Evolutionary conservation across 1,140 invertebrate genomes (phyloP), one percentile per base, ranked within the genome.

Genomic region (Lamellibrachia luymesi): DNA sequence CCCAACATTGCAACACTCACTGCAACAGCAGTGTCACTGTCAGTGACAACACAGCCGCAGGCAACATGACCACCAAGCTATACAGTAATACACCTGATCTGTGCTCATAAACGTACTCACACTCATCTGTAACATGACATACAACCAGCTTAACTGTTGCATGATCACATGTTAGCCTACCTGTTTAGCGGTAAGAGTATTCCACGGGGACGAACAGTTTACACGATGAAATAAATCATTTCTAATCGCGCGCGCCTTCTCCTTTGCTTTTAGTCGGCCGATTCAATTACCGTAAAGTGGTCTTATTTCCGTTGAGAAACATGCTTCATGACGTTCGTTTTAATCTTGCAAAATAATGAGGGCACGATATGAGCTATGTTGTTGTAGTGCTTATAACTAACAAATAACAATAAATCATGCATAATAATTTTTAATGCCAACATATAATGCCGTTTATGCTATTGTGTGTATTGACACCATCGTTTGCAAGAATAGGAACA

Each of bases 261-360:
- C n/a, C n/a, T 80, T 22, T 22, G 7, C 64, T 22, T 80, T 80
- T 80, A 2, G 64, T 4, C 64, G 64, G 64, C 64, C 64, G 64
- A 80, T 80, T 80, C 64, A 80, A 80, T 80, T 80, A 80, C 64
- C 64, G 64, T 80, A 80, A 80, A 80, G 64, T 80, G 64, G 64
- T 80, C 64, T 80, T 22, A 80, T 80, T 80, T 80, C 64, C 64
- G 64, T 80, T 80, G 13, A 10, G 64, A 80, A 80, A 80, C 64
- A 22, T 80, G 64, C 13, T 10, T 80, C 64, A 80, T 80, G 13
- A 22, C 64, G 25, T 80, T 22, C 13, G 64, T 80, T 6, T 80
- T 22, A 80, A 17, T 80, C 7, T 80, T 80, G 64, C 64, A 80
- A 17, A 80, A 10, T 80, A 2, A 2, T 80, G 13, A 80, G 25